Percentiles rank a stretch among this genome's conserved stretches.
Conservation (phyloP, 1,140 invertebrate species). For the Psilanteris sp. region DNA sequence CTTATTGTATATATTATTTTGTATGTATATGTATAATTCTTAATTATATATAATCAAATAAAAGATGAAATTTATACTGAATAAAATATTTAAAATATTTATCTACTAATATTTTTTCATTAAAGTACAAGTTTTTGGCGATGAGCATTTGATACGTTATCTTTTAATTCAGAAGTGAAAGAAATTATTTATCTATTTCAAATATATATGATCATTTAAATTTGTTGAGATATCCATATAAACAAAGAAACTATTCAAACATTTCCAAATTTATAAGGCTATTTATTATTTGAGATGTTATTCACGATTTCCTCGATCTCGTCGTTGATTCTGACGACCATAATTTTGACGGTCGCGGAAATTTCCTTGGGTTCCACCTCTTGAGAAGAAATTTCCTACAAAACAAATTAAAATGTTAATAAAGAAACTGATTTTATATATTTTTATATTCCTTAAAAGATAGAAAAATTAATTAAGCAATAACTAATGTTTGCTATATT, state of each 20-base stretch:
- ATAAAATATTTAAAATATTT: too few relatives aligned
- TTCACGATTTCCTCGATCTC: slow-evolving; percentile 77
- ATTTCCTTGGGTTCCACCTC: slow-evolving; percentile 80
- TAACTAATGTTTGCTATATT: slow-evolving; percentile 12
- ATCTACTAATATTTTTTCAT: neutral
- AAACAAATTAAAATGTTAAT: too few relatives aligned
- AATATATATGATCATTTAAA: slow-evolving; percentile 4
- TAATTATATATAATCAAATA: too few relatives aligned
- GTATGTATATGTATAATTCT: too few relatives aligned
- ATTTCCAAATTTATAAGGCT: slow-evolving; percentile 9
- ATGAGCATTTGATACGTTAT: slow-evolving; percentile 1
- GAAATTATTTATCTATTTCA: slow-evolving; percentile 11
- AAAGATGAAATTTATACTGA: too few relatives aligned
- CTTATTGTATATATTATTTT: too few relatives aligned
- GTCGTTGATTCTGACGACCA: slow-evolving; percentile 79
- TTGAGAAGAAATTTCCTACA: slow-evolving; percentile 80
- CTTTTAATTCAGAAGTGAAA: slow-evolving; percentile 5
- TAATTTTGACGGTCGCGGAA: slow-evolving; percentile 81
- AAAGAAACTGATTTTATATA: too few relatives aligned
- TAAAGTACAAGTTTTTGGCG: neutral
- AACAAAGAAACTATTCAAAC: slow-evolving; percentile 11
- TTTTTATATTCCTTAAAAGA: too few relatives aligned
- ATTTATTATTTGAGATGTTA: slow-evolving; percentile 72
- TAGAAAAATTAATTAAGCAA: too few relatives aligned
- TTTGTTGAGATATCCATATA: slow-evolving; percentile 12